Evolutionary conservation across 2,888 invertebrate genomes (phyloP).

Genomic region (Melipona bicolor): DNA sequence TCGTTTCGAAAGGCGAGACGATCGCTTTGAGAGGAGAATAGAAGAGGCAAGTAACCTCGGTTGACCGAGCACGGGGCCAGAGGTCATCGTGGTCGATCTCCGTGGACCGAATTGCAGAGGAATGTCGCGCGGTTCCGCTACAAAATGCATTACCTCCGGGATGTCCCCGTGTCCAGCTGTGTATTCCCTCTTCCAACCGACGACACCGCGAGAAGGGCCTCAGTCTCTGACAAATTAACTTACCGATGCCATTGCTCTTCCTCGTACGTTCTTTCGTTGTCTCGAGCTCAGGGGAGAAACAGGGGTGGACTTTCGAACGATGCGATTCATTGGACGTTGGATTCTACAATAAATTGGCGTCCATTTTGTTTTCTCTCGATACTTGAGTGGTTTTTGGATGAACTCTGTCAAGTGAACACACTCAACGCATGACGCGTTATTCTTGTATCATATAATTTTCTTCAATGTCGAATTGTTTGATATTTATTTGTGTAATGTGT

Average conservation of each 20-base stretch:
- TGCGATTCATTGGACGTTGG: neutral
- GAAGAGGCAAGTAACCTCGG: conserved; percentile 43
- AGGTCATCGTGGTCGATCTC: conserved; percentile 63
- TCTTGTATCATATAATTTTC: neutral
- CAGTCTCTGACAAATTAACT: conserved; percentile 24
- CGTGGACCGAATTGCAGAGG: conserved; percentile 65
- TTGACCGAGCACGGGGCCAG: conserved; percentile 58
- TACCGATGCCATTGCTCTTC: conserved; percentile 11
- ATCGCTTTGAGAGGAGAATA: neutral
- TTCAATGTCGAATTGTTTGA: neutral
- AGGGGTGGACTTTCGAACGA: neutral
- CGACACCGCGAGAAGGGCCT: conserved; percentile 1
- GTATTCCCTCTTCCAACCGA: neutral
- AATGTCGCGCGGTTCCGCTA: conserved; percentile 69
- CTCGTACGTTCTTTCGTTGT: neutral
- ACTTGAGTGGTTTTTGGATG: neutral
- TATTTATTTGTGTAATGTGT: too few relatives aligned
- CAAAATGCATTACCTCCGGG: conserved; percentile 77
- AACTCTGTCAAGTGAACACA: too few relatives aligned
- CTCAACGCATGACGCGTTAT: too few relatives aligned
- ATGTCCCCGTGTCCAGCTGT: conserved; percentile 38
- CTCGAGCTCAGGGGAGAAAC: neutral
- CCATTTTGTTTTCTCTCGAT: neutral
- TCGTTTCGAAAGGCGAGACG: neutral
- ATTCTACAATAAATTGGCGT: neutral